Conservation (phyloP, 2,113 vertebrate genomes). For the cattle (Bos taurus) region DNA sequence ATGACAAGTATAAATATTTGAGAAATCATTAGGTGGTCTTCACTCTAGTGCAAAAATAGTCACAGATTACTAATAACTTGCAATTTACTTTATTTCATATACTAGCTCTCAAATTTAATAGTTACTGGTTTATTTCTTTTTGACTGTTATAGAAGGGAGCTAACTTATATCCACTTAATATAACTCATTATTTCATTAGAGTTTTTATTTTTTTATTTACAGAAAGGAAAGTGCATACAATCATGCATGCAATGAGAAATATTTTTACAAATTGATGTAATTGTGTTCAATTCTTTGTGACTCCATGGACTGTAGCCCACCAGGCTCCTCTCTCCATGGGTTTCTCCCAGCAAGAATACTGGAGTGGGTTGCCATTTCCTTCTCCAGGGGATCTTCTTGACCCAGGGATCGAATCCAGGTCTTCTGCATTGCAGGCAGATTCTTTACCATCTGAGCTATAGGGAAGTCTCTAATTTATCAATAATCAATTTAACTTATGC, state of each 20-base stretch:
- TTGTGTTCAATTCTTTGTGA: neutral
- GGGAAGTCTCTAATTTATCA: neutral
- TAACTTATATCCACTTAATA: neutral
- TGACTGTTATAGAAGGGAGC: neutral
- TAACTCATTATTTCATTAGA: neutral
- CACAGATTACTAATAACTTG: neutral
- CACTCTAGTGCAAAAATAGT: neutral
- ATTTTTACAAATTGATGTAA: neutral
- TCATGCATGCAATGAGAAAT: neutral
- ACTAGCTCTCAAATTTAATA: neutral
- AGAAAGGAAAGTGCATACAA: neutral
- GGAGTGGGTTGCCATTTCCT: neutral
- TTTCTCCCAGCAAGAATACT: neutral
- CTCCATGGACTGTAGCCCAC: neutral
- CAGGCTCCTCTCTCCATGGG: neutral
- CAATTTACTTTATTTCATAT: neutral
- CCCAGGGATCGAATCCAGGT: neutral
- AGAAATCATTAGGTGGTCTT: neutral
- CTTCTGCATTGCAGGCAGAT: neutral
- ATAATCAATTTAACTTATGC: neutral
- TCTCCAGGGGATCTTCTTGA: neutral
- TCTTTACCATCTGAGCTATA: neutral
- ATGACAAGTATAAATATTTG: neutral
- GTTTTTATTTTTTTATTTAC: neutral
- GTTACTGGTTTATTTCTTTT: neutral